Percentiles rank a stretch among this genome's conserved stretches.
phyloP scores from a whole-genome alignment of 2,113 vertebrate genomes.

The Ibidorhyncha struthersii region DNA sequence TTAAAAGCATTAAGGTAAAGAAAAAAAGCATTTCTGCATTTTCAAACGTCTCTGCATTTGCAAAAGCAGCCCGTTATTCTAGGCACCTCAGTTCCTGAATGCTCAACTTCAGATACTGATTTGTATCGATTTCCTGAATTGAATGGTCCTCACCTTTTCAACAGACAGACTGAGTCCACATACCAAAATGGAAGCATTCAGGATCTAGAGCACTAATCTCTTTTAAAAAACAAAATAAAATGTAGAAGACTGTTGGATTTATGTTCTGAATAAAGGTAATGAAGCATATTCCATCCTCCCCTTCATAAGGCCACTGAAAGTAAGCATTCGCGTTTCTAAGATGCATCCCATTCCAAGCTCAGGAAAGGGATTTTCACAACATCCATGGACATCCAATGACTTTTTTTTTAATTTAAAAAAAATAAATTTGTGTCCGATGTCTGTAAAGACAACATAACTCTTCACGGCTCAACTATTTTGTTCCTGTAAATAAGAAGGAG shows the following conservation, averaged over 20 bases:
- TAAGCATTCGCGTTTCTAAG: background rate
- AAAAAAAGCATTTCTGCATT: background rate
- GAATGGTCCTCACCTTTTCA: background rate
- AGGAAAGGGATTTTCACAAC: background rate
- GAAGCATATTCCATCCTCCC: background rate
- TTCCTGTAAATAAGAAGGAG: background rate
- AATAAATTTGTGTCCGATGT: background rate
- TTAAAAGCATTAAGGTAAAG: background rate
- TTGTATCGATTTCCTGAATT: background rate
- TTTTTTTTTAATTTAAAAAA: background rate
- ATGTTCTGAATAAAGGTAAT: background rate
- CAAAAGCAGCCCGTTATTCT: background rate
- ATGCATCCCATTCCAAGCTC: background rate
- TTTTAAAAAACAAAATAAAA: background rate
- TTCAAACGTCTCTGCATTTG: background rate
- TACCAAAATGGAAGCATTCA: background rate
- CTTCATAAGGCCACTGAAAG: background rate
- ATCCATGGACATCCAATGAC: background rate
- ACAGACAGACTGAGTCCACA: background rate
- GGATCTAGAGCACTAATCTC: background rate
- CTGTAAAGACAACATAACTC: background rate
- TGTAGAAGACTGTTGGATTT: background rate
- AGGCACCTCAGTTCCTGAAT: background rate
- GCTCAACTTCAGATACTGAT: background rate
- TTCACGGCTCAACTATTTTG: background rate